A percentile compares a stretch with the other conserved stretches of the same genome.
Conservation (phyloP, 2,888 invertebrate genomes). For the Scaptomyza cyrtandrae region DNA sequence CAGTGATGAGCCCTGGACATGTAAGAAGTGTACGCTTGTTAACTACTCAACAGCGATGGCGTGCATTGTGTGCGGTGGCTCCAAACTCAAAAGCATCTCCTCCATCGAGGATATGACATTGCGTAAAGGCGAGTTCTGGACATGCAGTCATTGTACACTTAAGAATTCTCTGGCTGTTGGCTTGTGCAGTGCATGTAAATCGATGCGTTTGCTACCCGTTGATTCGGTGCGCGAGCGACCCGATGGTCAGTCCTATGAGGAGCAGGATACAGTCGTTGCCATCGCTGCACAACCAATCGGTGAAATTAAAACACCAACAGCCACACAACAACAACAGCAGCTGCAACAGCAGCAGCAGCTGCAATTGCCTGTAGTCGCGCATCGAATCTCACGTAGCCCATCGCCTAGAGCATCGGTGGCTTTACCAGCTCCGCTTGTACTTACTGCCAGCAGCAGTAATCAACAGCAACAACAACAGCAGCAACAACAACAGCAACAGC, state of each 20-base stretch:
- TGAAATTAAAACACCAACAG: slow-evolving; percentile 30
- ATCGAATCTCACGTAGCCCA: slow-evolving; percentile 84
- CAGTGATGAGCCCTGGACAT: slow-evolving; percentile 89
- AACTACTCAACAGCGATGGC: slow-evolving; percentile 89
- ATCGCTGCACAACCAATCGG: slow-evolving; percentile 7
- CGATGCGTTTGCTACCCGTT: slow-evolving; percentile 83
- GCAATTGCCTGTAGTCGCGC: slow-evolving; percentile 30
- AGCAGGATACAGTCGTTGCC: slow-evolving; percentile 48
- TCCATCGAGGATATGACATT: slow-evolving; percentile 88
- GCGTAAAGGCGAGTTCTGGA: slow-evolving; percentile 90
- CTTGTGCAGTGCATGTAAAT: slow-evolving; percentile 91
- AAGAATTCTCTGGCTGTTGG: slow-evolving; percentile 90
- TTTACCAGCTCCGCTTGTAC: slow-evolving; percentile 2
- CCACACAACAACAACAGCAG: slow-evolving; percentile 7
- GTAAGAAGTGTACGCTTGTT: slow-evolving; percentile 93
- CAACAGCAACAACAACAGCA: slow-evolving; percentile 69
- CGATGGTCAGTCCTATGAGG: slow-evolving; percentile 69
- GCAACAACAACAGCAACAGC: slow-evolving; percentile 79
- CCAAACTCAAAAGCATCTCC: slow-evolving; percentile 89
- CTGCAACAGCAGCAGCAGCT: slow-evolving; percentile 23
- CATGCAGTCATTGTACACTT: slow-evolving; percentile 92
- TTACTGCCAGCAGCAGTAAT: slow-evolving; percentile 11
- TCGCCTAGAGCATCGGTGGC: slow-evolving; percentile 84
- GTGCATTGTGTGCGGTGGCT: slow-evolving; percentile 95
- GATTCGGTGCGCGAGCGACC: slow-evolving; percentile 68